phyloP scores from a whole-genome alignment of 30 jellyfish, hydroid and myxozoan genomes.

The Chironex yamaguchii region DNA sequence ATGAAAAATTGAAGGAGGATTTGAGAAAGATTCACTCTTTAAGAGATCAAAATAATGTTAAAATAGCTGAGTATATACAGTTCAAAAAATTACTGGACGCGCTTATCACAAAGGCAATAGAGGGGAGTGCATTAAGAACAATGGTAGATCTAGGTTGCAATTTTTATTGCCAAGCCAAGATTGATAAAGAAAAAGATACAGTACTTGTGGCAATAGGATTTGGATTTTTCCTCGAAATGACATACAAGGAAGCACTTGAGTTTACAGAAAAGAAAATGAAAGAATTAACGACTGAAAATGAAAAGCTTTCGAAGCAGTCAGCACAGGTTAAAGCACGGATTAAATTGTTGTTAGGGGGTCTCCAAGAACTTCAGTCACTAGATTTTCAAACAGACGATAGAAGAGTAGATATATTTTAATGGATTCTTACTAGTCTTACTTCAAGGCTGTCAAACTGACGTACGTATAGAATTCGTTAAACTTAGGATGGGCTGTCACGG shows the following conservation, averaged over 20 bases:
- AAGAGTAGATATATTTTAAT: neutral
- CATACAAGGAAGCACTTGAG: constrained; percentile 70
- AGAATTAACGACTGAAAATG: constrained; percentile 66
- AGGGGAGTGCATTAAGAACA: constrained; percentile 29
- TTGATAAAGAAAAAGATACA: constrained; percentile 42
- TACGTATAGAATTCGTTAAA: too few species aligned
- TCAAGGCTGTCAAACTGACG: too few species aligned
- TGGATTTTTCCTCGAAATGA: constrained; percentile 92
- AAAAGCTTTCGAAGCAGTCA: constrained; percentile 57
- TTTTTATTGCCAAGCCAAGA: constrained; percentile 86
- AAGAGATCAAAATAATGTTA: constrained; percentile 77
- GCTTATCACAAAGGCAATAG: constrained; percentile 4
- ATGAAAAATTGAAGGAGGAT: constrained; percentile 79
- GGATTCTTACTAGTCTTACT: too few species aligned
- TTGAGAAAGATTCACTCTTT: constrained; percentile 53
- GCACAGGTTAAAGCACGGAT: constrained; percentile 87
- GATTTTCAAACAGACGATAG: neutral
- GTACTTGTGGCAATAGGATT: constrained; percentile 79
- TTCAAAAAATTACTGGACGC: constrained; percentile 65
- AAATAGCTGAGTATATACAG: constrained; percentile 82
- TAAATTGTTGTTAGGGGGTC: constrained; percentile 75
- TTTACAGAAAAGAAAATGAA: constrained; percentile 70
- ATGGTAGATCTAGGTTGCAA: constrained; percentile 92
- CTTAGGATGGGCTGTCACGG: too few species aligned
- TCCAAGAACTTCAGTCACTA: constrained; percentile 79